phyloP scores from a whole-genome alignment of 1,140 invertebrate species.

The Orchestia grillus region DNA sequence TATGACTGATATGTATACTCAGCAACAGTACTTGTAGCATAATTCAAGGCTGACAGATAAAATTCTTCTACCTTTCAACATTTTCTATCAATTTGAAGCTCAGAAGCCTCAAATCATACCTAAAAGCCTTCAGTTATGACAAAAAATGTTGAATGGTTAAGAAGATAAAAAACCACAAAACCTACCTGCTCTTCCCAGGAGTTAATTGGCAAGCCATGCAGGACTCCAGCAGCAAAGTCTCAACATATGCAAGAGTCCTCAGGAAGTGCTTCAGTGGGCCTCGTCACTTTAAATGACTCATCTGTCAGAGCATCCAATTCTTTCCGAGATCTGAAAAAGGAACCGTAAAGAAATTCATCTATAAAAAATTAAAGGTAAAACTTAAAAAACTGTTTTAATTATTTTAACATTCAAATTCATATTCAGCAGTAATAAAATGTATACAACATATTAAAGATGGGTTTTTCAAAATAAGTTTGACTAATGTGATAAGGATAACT shows the following conservation, averaged over 20 bases:
- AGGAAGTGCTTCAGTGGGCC: slow-evolving; percentile 61
- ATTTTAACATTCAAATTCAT: too few relatives aligned
- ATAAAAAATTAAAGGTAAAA: too few relatives aligned
- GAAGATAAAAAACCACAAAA: neutral
- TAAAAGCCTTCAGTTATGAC: neutral
- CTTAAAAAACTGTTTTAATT: too few relatives aligned
- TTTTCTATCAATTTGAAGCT: neutral
- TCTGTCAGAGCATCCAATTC: slow-evolving; percentile 66
- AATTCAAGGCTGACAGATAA: too few relatives aligned
- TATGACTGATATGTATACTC: too few relatives aligned
- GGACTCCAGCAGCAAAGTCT: neutral
- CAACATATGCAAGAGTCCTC: slow-evolving; percentile 67
- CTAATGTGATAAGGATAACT: too few relatives aligned
- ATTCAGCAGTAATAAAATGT: too few relatives aligned
- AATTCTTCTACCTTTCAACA: too few relatives aligned
- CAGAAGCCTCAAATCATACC: neutral
- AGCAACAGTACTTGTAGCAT: too few relatives aligned
- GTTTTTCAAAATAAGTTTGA: too few relatives aligned
- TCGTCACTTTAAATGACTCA: slow-evolving; percentile 66
- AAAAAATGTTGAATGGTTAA: neutral
- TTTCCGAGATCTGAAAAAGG: slow-evolving; percentile 61
- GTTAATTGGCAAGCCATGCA: neutral
- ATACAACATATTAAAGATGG: too few relatives aligned
- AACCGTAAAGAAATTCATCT: neutral
- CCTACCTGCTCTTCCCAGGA: too few relatives aligned